A percentile compares a stretch with the other conserved stretches of the same genome.
Conservation (phyloP, 2,888 invertebrate genomes). For the Mesodorylaimus sp. region DNA sequence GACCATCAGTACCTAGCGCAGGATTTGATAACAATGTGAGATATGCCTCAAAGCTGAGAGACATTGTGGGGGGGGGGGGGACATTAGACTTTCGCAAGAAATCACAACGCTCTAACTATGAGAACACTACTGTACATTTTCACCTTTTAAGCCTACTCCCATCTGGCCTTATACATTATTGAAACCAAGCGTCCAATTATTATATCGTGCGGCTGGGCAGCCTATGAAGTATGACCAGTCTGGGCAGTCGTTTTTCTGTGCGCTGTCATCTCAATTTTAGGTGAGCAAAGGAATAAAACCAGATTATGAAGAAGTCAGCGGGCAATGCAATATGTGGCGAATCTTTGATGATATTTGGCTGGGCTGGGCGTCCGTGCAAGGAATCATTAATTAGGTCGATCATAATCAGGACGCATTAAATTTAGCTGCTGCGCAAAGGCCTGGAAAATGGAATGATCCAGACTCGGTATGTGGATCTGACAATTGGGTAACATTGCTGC, state of each 20-base stretch:
- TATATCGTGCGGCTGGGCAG: constrained; percentile 93
- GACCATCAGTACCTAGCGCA: no score
- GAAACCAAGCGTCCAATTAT: constrained; percentile 70
- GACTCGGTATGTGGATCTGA: constrained; percentile 72
- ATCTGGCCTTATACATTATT: constrained; percentile 69
- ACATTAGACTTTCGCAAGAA: no score
- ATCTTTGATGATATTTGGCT: constrained; percentile 89
- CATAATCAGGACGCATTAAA: constrained; percentile 72
- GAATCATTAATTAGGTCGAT: constrained; percentile 82
- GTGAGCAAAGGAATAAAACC: constrained; percentile 42
- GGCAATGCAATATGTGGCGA: constrained; percentile 80
- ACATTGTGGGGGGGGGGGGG: no score
- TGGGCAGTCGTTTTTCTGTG: not conserved
- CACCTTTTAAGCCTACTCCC: constrained; percentile 77
- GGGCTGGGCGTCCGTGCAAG: constrained; percentile 75
- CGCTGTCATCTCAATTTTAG: not conserved
- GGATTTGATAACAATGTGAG: no score
- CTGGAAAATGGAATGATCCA: constrained; percentile 92
- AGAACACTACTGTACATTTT: no score
- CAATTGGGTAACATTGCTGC: no score
- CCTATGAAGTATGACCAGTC: constrained; percentile 41
- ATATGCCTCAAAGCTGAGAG: no score
- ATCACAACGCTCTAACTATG: no score
- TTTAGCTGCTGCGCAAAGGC: constrained; percentile 76
- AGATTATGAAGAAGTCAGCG: constrained; percentile 64